Conservation (phyloP, 2,888 invertebrate species). For the Rhingia rostrata region DNA sequence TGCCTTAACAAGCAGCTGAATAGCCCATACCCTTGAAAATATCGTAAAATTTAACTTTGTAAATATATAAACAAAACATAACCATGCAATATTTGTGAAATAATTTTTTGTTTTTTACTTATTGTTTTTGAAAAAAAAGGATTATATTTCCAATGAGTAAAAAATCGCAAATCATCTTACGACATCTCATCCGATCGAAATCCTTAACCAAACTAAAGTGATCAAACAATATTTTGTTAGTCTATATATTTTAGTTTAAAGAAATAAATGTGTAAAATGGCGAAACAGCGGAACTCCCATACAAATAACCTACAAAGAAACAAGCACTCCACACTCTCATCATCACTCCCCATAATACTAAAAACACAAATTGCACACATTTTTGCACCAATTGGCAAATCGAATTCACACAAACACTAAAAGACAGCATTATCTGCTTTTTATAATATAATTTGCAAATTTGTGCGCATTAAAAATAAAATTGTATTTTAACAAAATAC, state of each 20-base stretch:
- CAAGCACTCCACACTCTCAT: conserved; percentile 72
- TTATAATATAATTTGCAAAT: conserved; percentile 65
- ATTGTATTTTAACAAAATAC: conserved; percentile 51
- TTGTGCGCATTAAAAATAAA: conserved; percentile 58
- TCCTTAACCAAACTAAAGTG: conserved; percentile 69
- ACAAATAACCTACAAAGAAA: conserved; percentile 61
- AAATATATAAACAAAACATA: conserved; percentile 51
- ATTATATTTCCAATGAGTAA: conserved; percentile 37
- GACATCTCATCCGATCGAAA: conserved; percentile 63
- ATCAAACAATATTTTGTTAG: conserved; percentile 52
- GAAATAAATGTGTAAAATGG: conserved; percentile 75
- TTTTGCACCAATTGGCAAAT: conserved; percentile 68
- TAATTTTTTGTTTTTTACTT: conserved; percentile 28
- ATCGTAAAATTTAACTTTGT: conserved; percentile 54
- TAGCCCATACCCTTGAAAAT: conserved; percentile 9
- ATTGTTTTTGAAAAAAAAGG: conserved; percentile 16
- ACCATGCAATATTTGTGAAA: conserved; percentile 32
- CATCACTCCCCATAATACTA: conserved; percentile 51
- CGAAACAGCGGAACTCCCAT: conserved; percentile 77
- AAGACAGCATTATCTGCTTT: conserved; percentile 66
- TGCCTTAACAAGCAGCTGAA: conserved; percentile 10
- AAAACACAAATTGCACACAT: conserved; percentile 62
- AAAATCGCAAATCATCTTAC: conserved; percentile 60
- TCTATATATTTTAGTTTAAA: conserved; percentile 10
- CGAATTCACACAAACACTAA: conserved; percentile 61